Base-by-base conservation (phyloP, 2,888 invertebrate species). In the Ophion obscuratus region DNA sequence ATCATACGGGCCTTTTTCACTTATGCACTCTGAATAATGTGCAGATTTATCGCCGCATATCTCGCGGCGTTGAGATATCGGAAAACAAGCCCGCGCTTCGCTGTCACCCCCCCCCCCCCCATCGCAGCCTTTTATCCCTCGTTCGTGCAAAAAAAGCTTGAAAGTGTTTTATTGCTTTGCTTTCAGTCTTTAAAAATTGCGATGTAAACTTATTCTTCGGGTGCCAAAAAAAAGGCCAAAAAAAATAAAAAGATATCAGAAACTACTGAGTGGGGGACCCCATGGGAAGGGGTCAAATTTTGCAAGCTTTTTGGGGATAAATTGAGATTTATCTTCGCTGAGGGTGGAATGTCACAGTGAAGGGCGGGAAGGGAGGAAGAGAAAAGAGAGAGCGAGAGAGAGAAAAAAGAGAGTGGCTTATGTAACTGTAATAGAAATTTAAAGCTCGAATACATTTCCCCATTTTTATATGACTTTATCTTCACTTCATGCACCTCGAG, bases 391-490 rank as follows among this genome's bases (percentile, higher is more conserved):
- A 64, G 44, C 57, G 71, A 59, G 36, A 24, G 73, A 40, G 40
- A 24, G 73, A 40, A 61, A 40, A 24, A 20, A 40, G 61, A 40
- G 40, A 40, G 27, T 20, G 61, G 74, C 40, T 74, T 31, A 44
- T 74, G 36, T 73, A 62, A 20, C 40, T 68, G 40, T 79, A 68
- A 83, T 75, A 74, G 62, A 83, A 83, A 83, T 74, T 78, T 44
- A 20, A 67, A 77, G 53, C 44, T 53, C 10, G 27, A 59, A 9
- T n/a, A 31, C 10, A 66, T 10, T 75, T 79, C 57, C 44, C 53
- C 47, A 75, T 83, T 74, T 79, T 84, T 68, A 40, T 59, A 70
- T 40, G 40, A 75, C 74, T 79, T 79, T 80, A 84, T 84, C 79
- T 75, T 31, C 70, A 62, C 62, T 79, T 79, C 62, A 70, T 79